Conservation (phyloP, 2,113 vertebrate species). For the Salvelinus alpinus region DNA sequence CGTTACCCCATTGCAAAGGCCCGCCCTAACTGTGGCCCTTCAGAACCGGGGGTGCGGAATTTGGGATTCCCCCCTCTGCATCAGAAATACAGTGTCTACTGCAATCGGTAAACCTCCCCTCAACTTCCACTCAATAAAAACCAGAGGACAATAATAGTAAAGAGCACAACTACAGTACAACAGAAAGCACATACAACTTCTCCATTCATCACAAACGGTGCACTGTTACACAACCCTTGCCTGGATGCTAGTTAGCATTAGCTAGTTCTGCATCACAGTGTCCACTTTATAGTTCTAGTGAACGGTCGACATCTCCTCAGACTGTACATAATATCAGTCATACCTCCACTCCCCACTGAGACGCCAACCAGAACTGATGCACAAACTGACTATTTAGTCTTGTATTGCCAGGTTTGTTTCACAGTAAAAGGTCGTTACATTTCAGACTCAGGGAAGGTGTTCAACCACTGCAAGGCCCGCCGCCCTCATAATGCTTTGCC, state of each 20-base stretch:
- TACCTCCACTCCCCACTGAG: neutral
- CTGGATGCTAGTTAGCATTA: too few relatives aligned
- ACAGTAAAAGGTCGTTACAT: slow-evolving; percentile 1
- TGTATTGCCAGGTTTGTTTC: neutral
- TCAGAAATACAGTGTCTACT: slow-evolving; percentile 83
- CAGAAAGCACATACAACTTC: too few relatives aligned
- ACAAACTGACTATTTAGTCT: neutral
- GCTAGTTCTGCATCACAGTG: too few relatives aligned
- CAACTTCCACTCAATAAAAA: neutral
- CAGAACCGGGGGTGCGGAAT: slow-evolving; percentile 81
- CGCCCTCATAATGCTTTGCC: neutral
- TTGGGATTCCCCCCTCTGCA: slow-evolving; percentile 81
- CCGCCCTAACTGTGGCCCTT: slow-evolving; percentile 79
- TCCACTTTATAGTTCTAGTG: too few relatives aligned
- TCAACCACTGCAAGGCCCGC: neutral
- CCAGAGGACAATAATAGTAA: neutral
- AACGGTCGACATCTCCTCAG: neutral
- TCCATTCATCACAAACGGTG: too few relatives aligned
- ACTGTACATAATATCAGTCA: too few relatives aligned
- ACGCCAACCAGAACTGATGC: too few relatives aligned
- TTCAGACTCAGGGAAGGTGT: slow-evolving; percentile 25
- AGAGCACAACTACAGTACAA: too few relatives aligned
- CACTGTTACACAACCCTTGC: too few relatives aligned
- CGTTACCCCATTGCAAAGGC: slow-evolving; percentile 84
- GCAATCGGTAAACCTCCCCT: slow-evolving; percentile 69